A percentile compares a stretch with the other conserved stretches of the same genome.
These are phyloP conservation scores for Schizopygopsis malacanthus DNA, from an alignment of 2,797 vertebrate genomes.

Conservation along the genomic window DNA sequence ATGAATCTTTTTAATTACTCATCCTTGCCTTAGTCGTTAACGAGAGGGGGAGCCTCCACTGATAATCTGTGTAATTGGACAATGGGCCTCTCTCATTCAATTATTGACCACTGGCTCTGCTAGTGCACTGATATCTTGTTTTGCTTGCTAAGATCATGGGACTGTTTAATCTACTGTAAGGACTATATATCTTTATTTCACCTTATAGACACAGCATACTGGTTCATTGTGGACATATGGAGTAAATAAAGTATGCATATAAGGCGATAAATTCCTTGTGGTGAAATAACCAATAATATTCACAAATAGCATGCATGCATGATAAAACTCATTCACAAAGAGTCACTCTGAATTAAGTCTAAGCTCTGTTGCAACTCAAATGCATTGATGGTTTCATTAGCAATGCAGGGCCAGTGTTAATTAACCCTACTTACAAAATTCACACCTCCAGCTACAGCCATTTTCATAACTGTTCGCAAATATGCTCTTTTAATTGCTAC, in stretches of 20 bases:
- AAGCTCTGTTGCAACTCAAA: conserved; percentile 53
- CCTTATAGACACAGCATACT: background rate
- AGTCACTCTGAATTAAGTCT: conserved; percentile 34
- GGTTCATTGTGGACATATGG: conserved; percentile 12
- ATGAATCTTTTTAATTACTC: conserved; percentile 82
- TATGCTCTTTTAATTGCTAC: conserved; percentile 79
- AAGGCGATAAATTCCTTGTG: background rate
- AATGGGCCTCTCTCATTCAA: conserved; percentile 80
- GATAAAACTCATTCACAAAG: background rate
- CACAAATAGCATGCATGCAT: background rate
- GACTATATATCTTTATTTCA: conserved; percentile 40
- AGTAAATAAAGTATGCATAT: background rate
- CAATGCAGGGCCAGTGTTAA: conserved; percentile 62
- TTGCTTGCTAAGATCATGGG: conserved; percentile 60
- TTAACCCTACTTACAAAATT: conserved; percentile 69
- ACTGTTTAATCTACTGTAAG: conserved; percentile 59
- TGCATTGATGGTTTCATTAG: conserved; percentile 58
- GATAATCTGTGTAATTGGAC: conserved; percentile 82
- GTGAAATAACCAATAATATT: background rate
- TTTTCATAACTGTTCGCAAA: conserved; percentile 81
- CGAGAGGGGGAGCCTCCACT: conserved; percentile 74
- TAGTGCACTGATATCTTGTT: conserved; percentile 70
- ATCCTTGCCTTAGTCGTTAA: conserved; percentile 75
- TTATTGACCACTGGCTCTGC: conserved; percentile 79
- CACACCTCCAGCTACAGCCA: conserved; percentile 78